Percentiles rank a stretch among this genome's conserved stretches.
These are phyloP conservation scores for Idaea biselata DNA, from an alignment of 2,888 invertebrate genomes.

Conservation along the genomic window DNA sequence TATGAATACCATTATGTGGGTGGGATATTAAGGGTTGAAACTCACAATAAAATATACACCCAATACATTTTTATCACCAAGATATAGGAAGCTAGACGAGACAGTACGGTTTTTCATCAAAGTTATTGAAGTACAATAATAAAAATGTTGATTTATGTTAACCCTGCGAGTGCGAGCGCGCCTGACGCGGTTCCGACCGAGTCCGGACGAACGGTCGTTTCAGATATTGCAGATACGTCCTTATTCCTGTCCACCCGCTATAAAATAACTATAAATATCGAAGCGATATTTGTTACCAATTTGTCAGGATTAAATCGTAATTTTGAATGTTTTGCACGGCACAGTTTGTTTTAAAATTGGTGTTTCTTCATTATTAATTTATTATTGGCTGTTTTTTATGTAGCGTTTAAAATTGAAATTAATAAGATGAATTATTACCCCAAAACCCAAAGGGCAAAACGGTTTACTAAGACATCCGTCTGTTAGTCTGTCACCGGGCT, in stretches of 20 bases:
- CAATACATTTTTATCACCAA: slow-evolving; percentile 22
- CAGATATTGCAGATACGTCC: slow-evolving; percentile 27
- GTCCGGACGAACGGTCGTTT: slow-evolving; percentile 22
- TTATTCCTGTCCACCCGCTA: slow-evolving; percentile 4
- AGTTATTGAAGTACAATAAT: slow-evolving; percentile 27
- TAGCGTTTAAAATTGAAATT: too few relatives aligned
- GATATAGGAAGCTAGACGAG: background rate
- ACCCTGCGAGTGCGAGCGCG: slow-evolving; percentile 30
- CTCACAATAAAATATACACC: slow-evolving; percentile 16
- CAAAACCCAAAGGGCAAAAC: too few relatives aligned
- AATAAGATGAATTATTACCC: too few relatives aligned
- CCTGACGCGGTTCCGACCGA: background rate
- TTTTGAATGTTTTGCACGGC: background rate
- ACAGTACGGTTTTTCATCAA: slow-evolving; percentile 7
- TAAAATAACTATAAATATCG: slow-evolving; percentile 5
- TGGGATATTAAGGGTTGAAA: slow-evolving; percentile 13
- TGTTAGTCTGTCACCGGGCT: too few relatives aligned
- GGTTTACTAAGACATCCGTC: too few relatives aligned
- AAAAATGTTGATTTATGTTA: slow-evolving; percentile 47
- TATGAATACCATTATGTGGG: background rate
- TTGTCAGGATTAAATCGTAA: background rate
- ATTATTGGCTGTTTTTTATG: background rate
- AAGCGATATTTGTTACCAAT: background rate
- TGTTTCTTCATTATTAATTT: background rate
- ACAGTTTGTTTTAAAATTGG: background rate